These are phyloP conservation scores for Anguilla anguilla DNA, from an alignment of 2,797 vertebrate genomes.

Conservation along the genomic window DNA sequence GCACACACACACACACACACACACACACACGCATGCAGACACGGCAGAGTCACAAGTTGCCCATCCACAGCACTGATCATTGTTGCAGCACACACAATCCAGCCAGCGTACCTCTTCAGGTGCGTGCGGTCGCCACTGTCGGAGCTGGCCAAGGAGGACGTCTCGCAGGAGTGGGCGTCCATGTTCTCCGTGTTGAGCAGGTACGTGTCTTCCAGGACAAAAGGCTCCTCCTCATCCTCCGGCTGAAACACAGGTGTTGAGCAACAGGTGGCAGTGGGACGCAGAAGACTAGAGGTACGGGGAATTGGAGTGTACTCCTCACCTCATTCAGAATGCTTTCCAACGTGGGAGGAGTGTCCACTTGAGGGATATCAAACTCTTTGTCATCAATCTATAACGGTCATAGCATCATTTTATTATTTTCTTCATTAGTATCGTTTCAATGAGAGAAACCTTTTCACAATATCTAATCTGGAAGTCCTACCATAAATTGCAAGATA, in stretches of 20 bases:
- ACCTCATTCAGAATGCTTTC: slow-evolving; percentile 98
- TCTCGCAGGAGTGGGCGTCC: slow-evolving; percentile 92
- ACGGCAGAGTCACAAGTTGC: neutral
- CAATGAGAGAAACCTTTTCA: neutral
- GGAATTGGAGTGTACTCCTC: slow-evolving; percentile 37
- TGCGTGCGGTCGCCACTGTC: slow-evolving; percentile 93
- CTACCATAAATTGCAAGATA: neutral
- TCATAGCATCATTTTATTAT: neutral
- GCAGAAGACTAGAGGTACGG: neutral
- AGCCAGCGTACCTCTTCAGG: slow-evolving; percentile 77
- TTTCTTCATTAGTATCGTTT: too few relatives aligned
- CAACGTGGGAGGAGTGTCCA: slow-evolving; percentile 94
- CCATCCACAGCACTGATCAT: neutral
- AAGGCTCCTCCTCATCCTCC: slow-evolving; percentile 94
- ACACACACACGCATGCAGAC: neutral
- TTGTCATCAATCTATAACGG: slow-evolving; percentile 90
- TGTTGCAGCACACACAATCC: neutral
- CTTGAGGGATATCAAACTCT: slow-evolving; percentile 97
- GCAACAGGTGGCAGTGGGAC: neutral
- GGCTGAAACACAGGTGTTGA: slow-evolving; percentile 68
- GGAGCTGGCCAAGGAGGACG: slow-evolving; percentile 93
- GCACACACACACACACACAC: neutral
- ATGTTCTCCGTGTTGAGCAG: slow-evolving; percentile 87
- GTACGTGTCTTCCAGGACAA: slow-evolving; percentile 89
- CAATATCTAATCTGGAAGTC: neutral